Percentiles rank a stretch among this genome's conserved stretches.
These are phyloP conservation scores for Caenorhabditis sp. DNA, from an alignment of 2,888 invertebrate genomes.

Conservation along the genomic window DNA sequence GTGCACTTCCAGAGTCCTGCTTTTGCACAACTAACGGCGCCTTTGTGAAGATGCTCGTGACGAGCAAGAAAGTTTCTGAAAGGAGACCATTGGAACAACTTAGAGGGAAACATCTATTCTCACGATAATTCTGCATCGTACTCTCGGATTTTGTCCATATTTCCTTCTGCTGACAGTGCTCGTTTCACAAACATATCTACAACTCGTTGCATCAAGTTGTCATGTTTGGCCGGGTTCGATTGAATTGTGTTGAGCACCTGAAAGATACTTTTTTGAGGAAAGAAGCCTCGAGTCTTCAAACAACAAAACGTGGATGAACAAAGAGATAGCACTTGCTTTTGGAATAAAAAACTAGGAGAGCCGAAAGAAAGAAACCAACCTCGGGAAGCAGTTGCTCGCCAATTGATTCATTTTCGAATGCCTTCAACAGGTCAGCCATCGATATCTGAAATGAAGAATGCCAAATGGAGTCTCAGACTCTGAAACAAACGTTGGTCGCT, in stretches of 20 bases:
- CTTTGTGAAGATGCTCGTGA: slow-evolving; percentile 56
- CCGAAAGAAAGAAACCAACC: slow-evolving; percentile 37
- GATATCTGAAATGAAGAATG: slow-evolving; percentile 28
- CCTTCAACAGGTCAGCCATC: slow-evolving; percentile 54
- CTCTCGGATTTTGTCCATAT: slow-evolving; percentile 53
- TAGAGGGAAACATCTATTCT: slow-evolving; percentile 5
- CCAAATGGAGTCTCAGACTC: not conserved
- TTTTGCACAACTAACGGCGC: slow-evolving; percentile 54
- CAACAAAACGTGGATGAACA: too few relatives aligned
- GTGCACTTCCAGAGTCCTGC: slow-evolving; percentile 61
- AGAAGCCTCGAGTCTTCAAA: too few relatives aligned
- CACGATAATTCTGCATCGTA: slow-evolving; percentile 56
- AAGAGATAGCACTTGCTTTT: too few relatives aligned
- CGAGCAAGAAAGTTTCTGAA: slow-evolving; percentile 62
- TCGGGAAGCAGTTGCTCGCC: slow-evolving; percentile 67
- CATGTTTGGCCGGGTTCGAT: slow-evolving; percentile 58
- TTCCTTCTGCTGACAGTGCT: slow-evolving; percentile 32
- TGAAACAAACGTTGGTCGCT: slow-evolving; percentile 45
- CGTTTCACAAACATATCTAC: slow-evolving; percentile 63
- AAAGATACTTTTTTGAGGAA: not conserved
- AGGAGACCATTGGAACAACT: not conserved
- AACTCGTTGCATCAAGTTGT: slow-evolving; percentile 55
- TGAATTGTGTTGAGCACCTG: slow-evolving; percentile 59
- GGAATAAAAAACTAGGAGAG: not conserved
- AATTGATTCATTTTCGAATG: slow-evolving; percentile 60